Conservation (phyloP, 2,888 invertebrate genomes). For the Leptinotarsa juncta region DNA sequence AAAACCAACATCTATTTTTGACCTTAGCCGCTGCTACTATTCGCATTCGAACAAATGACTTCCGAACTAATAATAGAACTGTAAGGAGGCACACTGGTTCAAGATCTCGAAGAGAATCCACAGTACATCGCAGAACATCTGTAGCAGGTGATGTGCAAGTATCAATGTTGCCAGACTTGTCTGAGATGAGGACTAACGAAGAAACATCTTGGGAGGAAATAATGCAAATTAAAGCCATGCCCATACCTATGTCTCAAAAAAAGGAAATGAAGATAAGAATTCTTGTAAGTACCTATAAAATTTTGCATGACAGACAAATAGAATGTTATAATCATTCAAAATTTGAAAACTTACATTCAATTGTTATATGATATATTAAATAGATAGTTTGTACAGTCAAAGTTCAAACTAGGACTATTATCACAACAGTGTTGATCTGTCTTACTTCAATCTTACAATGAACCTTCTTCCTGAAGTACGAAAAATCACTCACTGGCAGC, state of each 20-base stretch:
- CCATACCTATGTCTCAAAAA: conserved; percentile 85
- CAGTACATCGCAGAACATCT: conserved; percentile 68
- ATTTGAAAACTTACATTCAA: too few relatives aligned
- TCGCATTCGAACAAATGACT: conserved; percentile 73
- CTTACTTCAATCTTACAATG: too few relatives aligned
- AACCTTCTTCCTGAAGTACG: too few relatives aligned
- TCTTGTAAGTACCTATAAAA: conserved; percentile 69
- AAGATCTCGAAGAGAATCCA: conserved; percentile 68
- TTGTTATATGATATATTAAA: too few relatives aligned
- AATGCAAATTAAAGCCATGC: conserved; percentile 86
- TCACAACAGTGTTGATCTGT: too few relatives aligned
- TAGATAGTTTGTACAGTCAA: too few relatives aligned
- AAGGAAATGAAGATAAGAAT: conserved; percentile 82
- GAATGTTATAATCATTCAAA: too few relatives aligned
- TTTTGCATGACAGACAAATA: too few relatives aligned
- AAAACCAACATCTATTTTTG: not conserved
- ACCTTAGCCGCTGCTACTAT: conserved; percentile 73
- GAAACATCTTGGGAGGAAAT: conserved; percentile 88
- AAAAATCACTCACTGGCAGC: too few relatives aligned
- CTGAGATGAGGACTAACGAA: conserved; percentile 82
- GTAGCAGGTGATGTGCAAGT: conserved; percentile 66
- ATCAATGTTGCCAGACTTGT: conserved; percentile 85
- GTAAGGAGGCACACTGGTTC: conserved; percentile 71
- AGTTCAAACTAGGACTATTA: too few relatives aligned
- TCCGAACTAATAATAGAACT: conserved; percentile 70